Base-by-base conservation (phyloP, 1,140 invertebrate genomes). In the Parasteatoda tepidariorum region DNA sequence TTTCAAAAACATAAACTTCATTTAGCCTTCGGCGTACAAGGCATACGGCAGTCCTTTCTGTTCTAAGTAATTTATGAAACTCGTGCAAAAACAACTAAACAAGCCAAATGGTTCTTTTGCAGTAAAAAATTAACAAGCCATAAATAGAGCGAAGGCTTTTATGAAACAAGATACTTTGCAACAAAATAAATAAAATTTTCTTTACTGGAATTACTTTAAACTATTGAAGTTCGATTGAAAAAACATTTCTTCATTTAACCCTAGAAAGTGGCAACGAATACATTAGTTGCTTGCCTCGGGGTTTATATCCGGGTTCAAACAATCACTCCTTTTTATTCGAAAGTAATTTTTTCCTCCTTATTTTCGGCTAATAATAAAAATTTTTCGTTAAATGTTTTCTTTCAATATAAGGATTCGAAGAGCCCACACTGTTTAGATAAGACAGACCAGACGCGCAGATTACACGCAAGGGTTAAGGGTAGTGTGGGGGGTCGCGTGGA, bases 261-360 rank as follows among this genome's bases (percentile, higher is more conserved):
- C 7, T 48, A 48, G 9, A 22, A 22, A 59, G 57, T 15, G 24
- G 18, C 57, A 59, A 59, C 57, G 24, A 18, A 48, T 59, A 7
- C 57, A n/a, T 59, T 59, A n/a, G 57, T 7, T 22, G 24, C 18
- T 59, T 1, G 57, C 57, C 24, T 26, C 7, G 5, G 24, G 57
- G 57, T 15, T 15, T 2, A 11, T 59, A 59, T 59, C 24, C 57
- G 57, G n/a, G 9, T 15, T 22, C 57, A 59, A 22, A 59, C 57
- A 59, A 59, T 59, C 57, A 59, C 57, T 59, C 24, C 57, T 59
- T 59, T n/a, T 59, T 59, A 59, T 59, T 59, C 7, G 24, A 48
- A 13, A 48, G 9, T 48, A 59, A 22, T n/a, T 15, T 1, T 59
- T 9, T 59, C 24, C 57, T 59, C 7, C n/a, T 2, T 22, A 15